Evolutionary conservation across 1,140 invertebrate species (phyloP).

Genomic region (Xylocopa sonorina): DNA sequence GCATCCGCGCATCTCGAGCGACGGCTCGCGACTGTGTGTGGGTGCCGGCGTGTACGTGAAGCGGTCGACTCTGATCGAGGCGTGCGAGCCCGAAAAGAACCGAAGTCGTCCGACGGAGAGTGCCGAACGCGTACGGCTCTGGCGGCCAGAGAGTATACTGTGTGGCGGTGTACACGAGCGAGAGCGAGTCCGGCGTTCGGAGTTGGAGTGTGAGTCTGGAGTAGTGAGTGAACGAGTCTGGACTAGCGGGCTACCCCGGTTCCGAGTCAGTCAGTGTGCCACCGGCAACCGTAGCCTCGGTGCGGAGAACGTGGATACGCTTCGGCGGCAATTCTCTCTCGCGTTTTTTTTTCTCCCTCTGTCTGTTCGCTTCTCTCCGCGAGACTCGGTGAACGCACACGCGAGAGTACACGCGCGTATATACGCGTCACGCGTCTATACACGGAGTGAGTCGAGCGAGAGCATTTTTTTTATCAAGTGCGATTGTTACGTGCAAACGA

Average conservation of each 20-base stretch:
- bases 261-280: slow-evolving; percentile 82
- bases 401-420: too few species aligned
- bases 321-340: slow-evolving; percentile 49
- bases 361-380: slow-evolving; percentile 4
- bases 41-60: slow-evolving; percentile 56
- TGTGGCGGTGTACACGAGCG: slow-evolving; percentile 50
- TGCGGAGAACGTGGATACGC: slow-evolving; percentile 65
- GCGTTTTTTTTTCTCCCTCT: slow-evolving; percentile 37
- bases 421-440: not conserved
- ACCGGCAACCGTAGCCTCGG: slow-evolving; percentile 74
- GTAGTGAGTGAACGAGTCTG: slow-evolving; percentile 73
- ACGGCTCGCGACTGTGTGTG: slow-evolving; percentile 40
- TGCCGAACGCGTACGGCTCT: slow-evolving; percentile 44
- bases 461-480: slow-evolving; percentile 5
- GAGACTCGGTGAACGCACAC: not conserved
- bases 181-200: slow-evolving; percentile 60
- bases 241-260: slow-evolving; percentile 80
- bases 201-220: slow-evolving; percentile 69
- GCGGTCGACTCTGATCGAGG: slow-evolving; percentile 45
- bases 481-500: slow-evolving; percentile 4
- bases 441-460: slow-evolving; percentile 15
- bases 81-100: slow-evolving; percentile 47
- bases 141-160: slow-evolving; percentile 26
- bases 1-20: slow-evolving; percentile 64
- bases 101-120: slow-evolving; percentile 55